Evolutionary conservation across 2,113 vertebrate genomes (phyloP), one percentile per base, ranked within the genome.

Genomic region (Sphaerodactylus townsendi): DNA sequence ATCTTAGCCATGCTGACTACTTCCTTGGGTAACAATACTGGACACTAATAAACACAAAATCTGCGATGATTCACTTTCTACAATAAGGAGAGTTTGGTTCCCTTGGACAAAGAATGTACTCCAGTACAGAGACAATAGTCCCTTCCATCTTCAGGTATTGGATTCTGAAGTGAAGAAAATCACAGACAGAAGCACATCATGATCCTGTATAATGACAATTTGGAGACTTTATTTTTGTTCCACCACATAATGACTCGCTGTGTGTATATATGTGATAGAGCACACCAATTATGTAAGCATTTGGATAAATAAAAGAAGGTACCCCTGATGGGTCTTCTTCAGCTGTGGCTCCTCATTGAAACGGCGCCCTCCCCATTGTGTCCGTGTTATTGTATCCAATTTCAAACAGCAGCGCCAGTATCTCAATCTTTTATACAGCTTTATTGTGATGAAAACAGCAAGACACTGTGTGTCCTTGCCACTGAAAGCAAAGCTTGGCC

Each of bases 401-500:
- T 84, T 82, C 76, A 59, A 72, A 35, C 13, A 70, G 21, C 50
- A 33, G 11, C 39, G 5, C 50, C 39, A 74, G 30, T 15, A 15
- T 53, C 88, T 46, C 74, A 2, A 30, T 33, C 3, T 70, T 90
- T 79, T 87, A 3, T 75, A 83, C 85, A 10, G 64, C 39, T 53
- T 84, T 82, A 70, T 44, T 62, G 33, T 35, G 3, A 46, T 87
- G 53, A 53, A 92, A 92, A 83, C 21, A 82, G 46, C 41, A 87
- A 76, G 72, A 68, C 19, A 74, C 35, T 68, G 78, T 83, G 66
- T 56, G 1, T 10, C 86, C 41, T 33, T 79, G 69, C 30, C 72
- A 39, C 88, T 82, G 71, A 17, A 85, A 88, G 37, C 65, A 17
- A 85, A 88, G 37, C 65, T 86, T 78, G 88, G 82, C 46, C 82